Evolutionary conservation across 2,113 vertebrate genomes (phyloP), one percentile per base, ranked within the genome.

Genomic region (Atlantisia rogersi): DNA sequence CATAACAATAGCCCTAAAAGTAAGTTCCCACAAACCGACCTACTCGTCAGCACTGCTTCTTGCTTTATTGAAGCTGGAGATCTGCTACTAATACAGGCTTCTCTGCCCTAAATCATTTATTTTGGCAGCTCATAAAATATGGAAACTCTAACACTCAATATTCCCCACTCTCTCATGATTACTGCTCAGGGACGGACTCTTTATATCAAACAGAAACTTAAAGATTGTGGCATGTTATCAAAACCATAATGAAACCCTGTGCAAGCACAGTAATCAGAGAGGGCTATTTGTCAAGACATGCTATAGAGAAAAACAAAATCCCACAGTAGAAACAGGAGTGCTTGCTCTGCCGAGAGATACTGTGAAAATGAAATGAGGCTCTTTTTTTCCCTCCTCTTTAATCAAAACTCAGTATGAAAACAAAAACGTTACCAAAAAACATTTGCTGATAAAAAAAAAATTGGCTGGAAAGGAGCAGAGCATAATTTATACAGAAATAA

Each of bases 221-320:
- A 91, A 96, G 94, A 97, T 93, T 94, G 95, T 97, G 97, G 97
- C 97, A 97, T 93, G 90, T 97, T 97, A 97, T 97, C 97, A 97
- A 97, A 97, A 96, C 96, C 89, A 90, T 96, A 97, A 97, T 88
- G 96, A 97, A 97, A 97, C 92, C 93, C 97, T 96, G 90, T 97
- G 89, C 96, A 96, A 92, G 87, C 91, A 76, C 58, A 94, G 95
- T 96, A 97, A 97, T 92, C 87, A 97, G 95, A 97, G 94, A 97
- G 80, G 89, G 77, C 93, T 97, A 97, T 97, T 97, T 97, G 96
- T 97, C 97, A 97, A 95, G 97, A 96, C 91, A 86, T 91, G 52
- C 75, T 88, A 88, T 78, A 96, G 93, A 86, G 94, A 81, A 97
- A 97, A 97, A 96, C 91, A 96, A 97, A 96, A 97, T 97, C 97